Base-by-base conservation (phyloP, 1,140 invertebrate species). In the Calephelis nemesis region DNA sequence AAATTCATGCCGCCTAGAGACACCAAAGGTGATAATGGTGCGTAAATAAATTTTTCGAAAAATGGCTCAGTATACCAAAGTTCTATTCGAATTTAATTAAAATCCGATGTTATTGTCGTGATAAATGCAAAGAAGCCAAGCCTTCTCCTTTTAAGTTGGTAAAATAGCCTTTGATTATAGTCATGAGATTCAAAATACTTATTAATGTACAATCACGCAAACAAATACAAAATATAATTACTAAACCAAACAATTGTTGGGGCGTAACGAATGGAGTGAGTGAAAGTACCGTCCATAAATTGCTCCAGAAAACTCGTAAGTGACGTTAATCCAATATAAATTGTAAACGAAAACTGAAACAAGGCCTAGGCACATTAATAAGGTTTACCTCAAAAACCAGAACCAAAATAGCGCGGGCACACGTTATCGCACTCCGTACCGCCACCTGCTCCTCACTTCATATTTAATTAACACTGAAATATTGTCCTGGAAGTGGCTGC, bases 311-410 rank as follows among this genome's bases (percentile, higher is more conserved):
- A 58, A 58, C 4, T 58, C 52, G 19, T 58, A 58, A 58, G 52
- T 58, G 52, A 58, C 64, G 66, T 73, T 67, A 73, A 69, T 73
- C 67, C 74, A 70, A 58, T 69, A 74, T 76, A 76, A 76, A 76
- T 77, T 74, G 54, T 52, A 62, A n/a, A 60, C 30, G 68, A 75
- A 70, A 69, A 71, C 19, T 72, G 58, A 64, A 77, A 75, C 75
- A 71, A 74, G 62, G 72, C 73, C 74, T 73, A 70, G 72, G 73
- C 74, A 70, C 77, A 78, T 83, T 81, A 84, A 83, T 81, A 80
- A 84, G 79, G 79, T 70, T 81, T 81, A 84, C 82, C 77, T 79
- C 79, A 82, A 79, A 78, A 77, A 58, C 75, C 78, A 75, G 70
- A 74, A 71, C 65, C 73, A 77, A 68, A 78, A 76, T 79, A 74